Percentiles rank a stretch among this genome's conserved stretches.
Conservation (phyloP, 2,113 vertebrate genomes). For the Ondatra zibethicus region DNA sequence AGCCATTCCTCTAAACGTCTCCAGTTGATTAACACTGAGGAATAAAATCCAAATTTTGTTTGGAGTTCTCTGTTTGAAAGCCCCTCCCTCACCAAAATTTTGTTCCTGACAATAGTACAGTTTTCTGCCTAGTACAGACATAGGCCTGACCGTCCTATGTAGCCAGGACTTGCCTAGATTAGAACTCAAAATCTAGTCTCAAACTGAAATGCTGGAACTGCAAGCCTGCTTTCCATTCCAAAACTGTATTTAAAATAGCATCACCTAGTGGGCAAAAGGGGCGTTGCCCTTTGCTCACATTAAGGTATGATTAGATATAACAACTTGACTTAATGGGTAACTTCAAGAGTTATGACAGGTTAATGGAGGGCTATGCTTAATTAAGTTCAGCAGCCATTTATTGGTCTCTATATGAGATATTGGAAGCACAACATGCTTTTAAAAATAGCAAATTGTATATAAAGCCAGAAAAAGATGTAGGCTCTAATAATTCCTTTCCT, state of each 20-base stretch:
- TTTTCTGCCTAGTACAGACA: background rate
- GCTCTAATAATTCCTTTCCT: constrained; percentile 14
- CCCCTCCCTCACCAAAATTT: too few species aligned
- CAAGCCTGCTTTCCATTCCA: background rate
- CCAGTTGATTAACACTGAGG: background rate
- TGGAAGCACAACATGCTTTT: background rate
- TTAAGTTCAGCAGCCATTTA: constrained; percentile 45
- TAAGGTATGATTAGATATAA: constrained; percentile 10
- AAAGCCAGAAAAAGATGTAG: constrained; percentile 1
- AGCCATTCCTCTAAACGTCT: background rate
- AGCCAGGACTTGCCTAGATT: background rate
- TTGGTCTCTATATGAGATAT: background rate
- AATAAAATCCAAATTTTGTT: background rate
- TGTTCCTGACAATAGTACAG: background rate
- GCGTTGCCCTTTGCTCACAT: background rate
- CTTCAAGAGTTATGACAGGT: background rate
- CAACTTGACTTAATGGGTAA: background rate
- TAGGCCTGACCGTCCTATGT: background rate
- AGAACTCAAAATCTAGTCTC: background rate
- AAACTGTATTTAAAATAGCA: constrained; percentile 39
- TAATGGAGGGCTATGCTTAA: background rate
- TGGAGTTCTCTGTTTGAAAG: background rate
- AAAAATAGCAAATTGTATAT: background rate
- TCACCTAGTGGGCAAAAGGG: background rate
- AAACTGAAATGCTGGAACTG: background rate